Evolutionary conservation across 1,140 invertebrate species (phyloP), one percentile per base, ranked within the genome.

Genomic region (Belonocnema kinseyi): DNA sequence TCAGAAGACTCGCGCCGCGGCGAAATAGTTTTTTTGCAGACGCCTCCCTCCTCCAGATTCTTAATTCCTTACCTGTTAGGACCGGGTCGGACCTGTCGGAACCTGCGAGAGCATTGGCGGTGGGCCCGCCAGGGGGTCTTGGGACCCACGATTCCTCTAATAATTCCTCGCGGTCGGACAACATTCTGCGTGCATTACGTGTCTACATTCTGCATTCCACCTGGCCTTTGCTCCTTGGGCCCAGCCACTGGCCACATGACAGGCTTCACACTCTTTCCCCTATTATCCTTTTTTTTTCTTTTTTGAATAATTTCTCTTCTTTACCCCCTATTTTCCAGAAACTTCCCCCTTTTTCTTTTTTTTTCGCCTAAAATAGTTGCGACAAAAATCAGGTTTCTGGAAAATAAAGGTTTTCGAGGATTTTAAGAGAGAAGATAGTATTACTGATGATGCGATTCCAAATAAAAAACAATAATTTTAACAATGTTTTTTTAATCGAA

Each of bases 181-280:
- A 82, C 88, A 89, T 89, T 90, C 88, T 87, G 86, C 84, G 83
- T 85, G 83, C 88, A 80, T 88, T 89, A 89, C 88, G 89, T 88
- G 86, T 89, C 87, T 89, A 88, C 88, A 89, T 90, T 90, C 88
- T 89, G 89, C 88, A 89, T 90, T 90, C 88, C 87, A 79, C 77
- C 80, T 89, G 86, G 87, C 86, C 88, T 85, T 87, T 88, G 85
- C 75, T 54, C 53, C 78, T 53, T 12, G 26, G 61, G 2, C 10
- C 26, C 61, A 66, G 26, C 61, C 26, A 66, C 26, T 33, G 26
- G 26, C 26, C 26, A 33, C 26, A 33, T 33, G 26, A 33, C 26
- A 33, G 26, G 5, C 26, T 33, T 33, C 26, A 33, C 26, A 33
- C 26, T 33, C 26, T 33, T 33, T 33, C 26, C 26, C 26, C 26